Base-by-base conservation (phyloP, 2,113 vertebrate species). In the Mohoua ochrocephala region DNA sequence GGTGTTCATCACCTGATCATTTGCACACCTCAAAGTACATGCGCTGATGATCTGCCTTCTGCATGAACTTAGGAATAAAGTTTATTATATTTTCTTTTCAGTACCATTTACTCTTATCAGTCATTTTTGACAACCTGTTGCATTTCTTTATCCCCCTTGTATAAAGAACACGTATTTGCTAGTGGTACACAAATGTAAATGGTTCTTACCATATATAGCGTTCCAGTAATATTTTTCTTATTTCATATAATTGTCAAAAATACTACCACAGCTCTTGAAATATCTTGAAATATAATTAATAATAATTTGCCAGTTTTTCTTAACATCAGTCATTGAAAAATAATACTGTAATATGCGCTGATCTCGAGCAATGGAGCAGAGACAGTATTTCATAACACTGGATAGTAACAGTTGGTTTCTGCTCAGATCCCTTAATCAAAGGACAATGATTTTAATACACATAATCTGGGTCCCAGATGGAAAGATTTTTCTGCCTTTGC, bases 141-240 rank as follows among this genome's bases (percentile, higher is more conserved):
- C 3, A 19, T 63, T 64, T 63, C 9, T 89, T 84, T 71, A 64
- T 81, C 24, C 41, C 1, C 31, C 5, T 41, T 24, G 7, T 33
- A 15, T 79, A 63, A 71, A 59, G 31, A 79, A n/a, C 2, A n/a
- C 4, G 1, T 47, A 26, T 71, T 71, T 73, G 5, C 3, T 41
- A 49, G 11, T 17, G 31, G 14, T 45, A 31, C 42, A 41, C 3
- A 71, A 89, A 68, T 28, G 19, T 5, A 53, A 74, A 74, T 28
- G 0, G 5, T 64, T 84, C 8, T 84, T 15, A 64, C 2, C 2
- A 23, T 11, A 3, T 3, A 18, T 14, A 71, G 3, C 2, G 0
- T 50, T 64, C 11, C 30, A 60, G 4, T 11, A 69, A 30, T n/a
- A 37, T 21, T 84, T 89, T 84, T 76, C 17, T 57, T 11, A 23